phyloP scores from a whole-genome alignment of 2,888 invertebrate species.

The Carabus problematicus region DNA sequence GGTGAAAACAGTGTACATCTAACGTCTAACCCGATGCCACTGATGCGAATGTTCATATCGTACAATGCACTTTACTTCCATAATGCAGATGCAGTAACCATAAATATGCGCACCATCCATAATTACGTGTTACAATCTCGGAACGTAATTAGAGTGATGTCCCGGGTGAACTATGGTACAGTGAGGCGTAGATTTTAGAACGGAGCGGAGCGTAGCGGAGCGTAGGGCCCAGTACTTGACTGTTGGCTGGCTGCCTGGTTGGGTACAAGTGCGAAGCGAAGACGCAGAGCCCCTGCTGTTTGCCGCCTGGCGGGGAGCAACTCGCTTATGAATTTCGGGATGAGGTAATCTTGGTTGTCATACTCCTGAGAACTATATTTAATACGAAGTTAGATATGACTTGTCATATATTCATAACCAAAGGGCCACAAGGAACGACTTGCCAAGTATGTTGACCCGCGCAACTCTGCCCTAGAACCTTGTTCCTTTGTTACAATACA shows the following conservation, averaged over 20 bases:
- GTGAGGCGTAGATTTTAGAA: background rate
- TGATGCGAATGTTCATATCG: slow-evolving; percentile 1
- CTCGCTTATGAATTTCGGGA: slow-evolving; percentile 41
- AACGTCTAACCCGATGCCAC: too few species aligned
- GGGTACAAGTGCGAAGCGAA: background rate
- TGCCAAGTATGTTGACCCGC: slow-evolving; percentile 39
- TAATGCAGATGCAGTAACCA: slow-evolving; percentile 37
- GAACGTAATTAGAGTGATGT: slow-evolving; percentile 32
- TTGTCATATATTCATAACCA: slow-evolving; percentile 43
- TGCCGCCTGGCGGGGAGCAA: slow-evolving; percentile 10
- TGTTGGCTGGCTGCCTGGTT: background rate
- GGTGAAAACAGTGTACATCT: background rate
- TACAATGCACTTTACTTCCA: slow-evolving; percentile 25
- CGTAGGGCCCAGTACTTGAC: too few species aligned
- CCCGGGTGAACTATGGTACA: slow-evolving; percentile 13
- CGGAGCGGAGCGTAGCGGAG: background rate
- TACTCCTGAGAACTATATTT: slow-evolving; percentile 43
- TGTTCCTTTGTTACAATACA: background rate
- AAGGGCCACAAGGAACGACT: slow-evolving; percentile 35
- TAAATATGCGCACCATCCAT: slow-evolving; percentile 36
- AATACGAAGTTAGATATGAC: slow-evolving; percentile 43
- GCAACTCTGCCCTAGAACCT: background rate
- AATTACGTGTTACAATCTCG: slow-evolving; percentile 33
- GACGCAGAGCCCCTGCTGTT: slow-evolving; percentile 13
- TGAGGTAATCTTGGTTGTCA: slow-evolving; percentile 43